A percentile compares a stretch with the other conserved stretches of the same genome.
Evolutionary conservation across 1,140 invertebrate species (phyloP).

Genomic region (Drosophila mayri): DNA sequence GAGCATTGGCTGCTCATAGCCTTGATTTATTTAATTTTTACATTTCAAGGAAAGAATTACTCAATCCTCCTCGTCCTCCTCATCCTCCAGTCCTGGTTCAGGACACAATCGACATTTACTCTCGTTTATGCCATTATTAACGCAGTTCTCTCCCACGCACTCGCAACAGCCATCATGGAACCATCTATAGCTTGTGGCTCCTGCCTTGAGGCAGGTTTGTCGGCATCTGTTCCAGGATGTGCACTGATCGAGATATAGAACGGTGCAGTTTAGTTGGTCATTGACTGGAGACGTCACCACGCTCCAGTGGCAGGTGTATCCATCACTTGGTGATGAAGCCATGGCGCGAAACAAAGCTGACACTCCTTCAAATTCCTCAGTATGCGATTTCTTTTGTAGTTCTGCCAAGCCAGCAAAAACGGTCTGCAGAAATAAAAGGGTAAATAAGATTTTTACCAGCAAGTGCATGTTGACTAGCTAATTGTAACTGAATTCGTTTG

Average conservation of each 20-base stretch:
- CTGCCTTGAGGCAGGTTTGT: conserved; percentile 66
- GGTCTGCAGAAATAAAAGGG: not conserved
- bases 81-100: conserved; percentile 26
- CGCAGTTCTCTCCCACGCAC: conserved; percentile 92
- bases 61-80: conserved; percentile 18
- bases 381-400: conserved; percentile 91
- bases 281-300: conserved; percentile 90
- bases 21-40: not conserved
- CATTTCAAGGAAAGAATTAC: not conserved
- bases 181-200: conserved; percentile 88
- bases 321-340: conserved; percentile 90
- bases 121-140: conserved; percentile 87
- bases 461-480: conserved; percentile 28
- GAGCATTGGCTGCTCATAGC: too few species aligned
- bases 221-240: conserved; percentile 93
- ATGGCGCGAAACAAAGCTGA: conserved; percentile 93
- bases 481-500: conserved; percentile 21
- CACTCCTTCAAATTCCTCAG: conserved; percentile 93
- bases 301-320: conserved; percentile 88
- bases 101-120: conserved; percentile 66
- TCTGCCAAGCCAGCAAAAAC: conserved; percentile 16
- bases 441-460: not conserved
- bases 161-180: conserved; percentile 98
- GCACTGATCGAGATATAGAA: conserved; percentile 95
- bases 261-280: conserved; percentile 92